phyloP scores from a whole-genome alignment of 2,113 vertebrate genomes.

The Calyptomena viridis region DNA sequence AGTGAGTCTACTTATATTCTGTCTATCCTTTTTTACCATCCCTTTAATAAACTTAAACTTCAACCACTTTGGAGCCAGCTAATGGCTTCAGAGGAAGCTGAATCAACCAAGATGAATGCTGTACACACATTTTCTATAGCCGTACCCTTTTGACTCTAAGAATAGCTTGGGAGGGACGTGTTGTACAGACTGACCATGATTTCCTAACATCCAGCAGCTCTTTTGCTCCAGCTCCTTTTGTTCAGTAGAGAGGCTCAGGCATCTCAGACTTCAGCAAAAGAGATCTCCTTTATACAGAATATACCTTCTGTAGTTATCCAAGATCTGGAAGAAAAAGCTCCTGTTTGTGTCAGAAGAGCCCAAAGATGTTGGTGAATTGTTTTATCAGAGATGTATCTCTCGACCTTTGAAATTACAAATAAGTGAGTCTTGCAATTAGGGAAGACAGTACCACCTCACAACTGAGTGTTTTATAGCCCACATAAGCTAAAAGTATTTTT shows the following conservation, averaged over 20 bases:
- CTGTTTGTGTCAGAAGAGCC: background rate
- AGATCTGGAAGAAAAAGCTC: background rate
- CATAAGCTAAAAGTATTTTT: slow-evolving; percentile 27
- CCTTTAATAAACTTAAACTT: background rate
- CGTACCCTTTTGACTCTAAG: background rate
- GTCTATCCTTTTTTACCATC: background rate
- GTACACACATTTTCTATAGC: background rate
- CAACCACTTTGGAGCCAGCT: background rate
- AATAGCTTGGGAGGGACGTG: background rate
- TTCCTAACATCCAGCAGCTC: background rate
- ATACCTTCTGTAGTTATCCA: background rate
- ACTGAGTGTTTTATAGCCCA: background rate
- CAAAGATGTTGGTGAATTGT: background rate
- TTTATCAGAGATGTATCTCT: background rate
- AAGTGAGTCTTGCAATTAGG: background rate
- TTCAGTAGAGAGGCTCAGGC: background rate
- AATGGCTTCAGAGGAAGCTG: background rate
- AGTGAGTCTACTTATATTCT: background rate
- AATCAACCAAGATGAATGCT: background rate
- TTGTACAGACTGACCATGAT: background rate
- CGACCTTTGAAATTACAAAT: background rate
- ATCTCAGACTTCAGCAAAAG: background rate
- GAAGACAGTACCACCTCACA: background rate
- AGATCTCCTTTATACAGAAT: background rate
- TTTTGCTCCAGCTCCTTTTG: background rate